Conservation (phyloP, 2,113 vertebrate species). For the Bos taurus region ARS-UCD2.0 NC_037343.1:65859001-65859500, state of each 20-base stretch:
- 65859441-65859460: neutral
- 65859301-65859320: neutral
- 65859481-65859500: neutral
- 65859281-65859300: neutral
- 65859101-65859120: neutral
- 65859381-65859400: neutral
- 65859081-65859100: neutral
- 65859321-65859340: neutral
- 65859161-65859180: neutral
- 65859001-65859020: neutral
- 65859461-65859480: neutral
- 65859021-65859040: neutral
- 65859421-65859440: neutral
- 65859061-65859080: neutral
- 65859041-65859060: neutral
- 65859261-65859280: neutral
- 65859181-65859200: neutral
- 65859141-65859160: neutral
- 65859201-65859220: neutral
- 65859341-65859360: neutral
- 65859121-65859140: slow-evolving; percentile 3
- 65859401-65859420: neutral
- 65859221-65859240: neutral
- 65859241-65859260: neutral
- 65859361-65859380: neutral